Percentiles rank a stretch among this genome's conserved stretches.
phyloP scores from a whole-genome alignment of 2,113 vertebrate genomes.

The Gnathonemus echidnorhynchus region DNA sequence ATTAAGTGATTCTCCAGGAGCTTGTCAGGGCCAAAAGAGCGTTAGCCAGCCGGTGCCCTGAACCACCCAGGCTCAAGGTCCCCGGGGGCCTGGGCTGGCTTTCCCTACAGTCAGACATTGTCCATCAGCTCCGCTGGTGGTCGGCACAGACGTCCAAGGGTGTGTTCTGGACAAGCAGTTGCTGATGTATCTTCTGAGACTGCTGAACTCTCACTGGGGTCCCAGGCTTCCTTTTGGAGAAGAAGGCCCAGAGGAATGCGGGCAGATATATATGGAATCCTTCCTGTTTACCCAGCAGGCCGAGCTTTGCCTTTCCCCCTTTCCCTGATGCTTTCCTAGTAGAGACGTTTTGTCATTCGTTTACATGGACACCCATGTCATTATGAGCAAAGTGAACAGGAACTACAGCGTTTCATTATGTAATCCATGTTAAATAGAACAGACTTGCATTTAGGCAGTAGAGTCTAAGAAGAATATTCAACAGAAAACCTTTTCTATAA shows the following conservation, averaged over 20 bases:
- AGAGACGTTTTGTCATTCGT: background rate
- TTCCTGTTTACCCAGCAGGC: constrained; percentile 22
- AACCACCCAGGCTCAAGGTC: constrained; percentile 15
- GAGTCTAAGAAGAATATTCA: background rate
- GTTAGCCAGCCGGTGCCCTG: constrained; percentile 17
- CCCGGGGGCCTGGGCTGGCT: background rate
- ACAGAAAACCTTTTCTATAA: background rate
- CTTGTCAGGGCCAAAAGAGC: constrained; percentile 27
- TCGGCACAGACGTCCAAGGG: constrained; percentile 12
- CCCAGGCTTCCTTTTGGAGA: constrained; percentile 12
- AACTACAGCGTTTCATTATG: background rate
- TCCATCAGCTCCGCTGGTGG: constrained; percentile 20
- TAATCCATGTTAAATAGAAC: background rate
- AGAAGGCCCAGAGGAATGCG: constrained; percentile 9
- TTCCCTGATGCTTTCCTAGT: constrained; percentile 2
- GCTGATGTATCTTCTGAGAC: constrained; percentile 8
- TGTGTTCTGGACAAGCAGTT: constrained; percentile 25
- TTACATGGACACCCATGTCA: background rate
- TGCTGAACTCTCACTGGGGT: constrained; percentile 7
- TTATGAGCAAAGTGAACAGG: background rate
- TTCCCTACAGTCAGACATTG: constrained; percentile 22
- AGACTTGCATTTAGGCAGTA: background rate
- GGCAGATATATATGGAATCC: constrained; percentile 21
- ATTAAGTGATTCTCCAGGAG: constrained; percentile 42
- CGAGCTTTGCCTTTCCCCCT: background rate